These are phyloP conservation scores for Ambastaia sidthimunki DNA, from an alignment of 2,797 vertebrate species.

Conservation along the genomic window DNA sequence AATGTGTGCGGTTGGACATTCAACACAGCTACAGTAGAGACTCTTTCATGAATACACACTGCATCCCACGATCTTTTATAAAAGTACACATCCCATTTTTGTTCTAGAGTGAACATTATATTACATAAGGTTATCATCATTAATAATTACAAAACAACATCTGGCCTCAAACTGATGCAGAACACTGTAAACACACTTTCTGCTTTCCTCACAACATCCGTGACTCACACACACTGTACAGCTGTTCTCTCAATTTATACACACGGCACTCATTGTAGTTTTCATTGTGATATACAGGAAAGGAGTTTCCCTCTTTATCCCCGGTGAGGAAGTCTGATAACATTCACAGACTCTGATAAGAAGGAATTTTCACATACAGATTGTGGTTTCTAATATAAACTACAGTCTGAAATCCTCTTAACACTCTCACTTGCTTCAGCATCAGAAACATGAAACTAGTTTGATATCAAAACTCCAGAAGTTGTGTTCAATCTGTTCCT, in stretches of 20 bases:
- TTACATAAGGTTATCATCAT: background rate
- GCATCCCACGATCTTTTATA: background rate
- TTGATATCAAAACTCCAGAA: background rate
- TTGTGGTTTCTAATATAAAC: constrained; percentile 21
- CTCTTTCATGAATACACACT: background rate
- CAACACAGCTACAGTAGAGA: constrained; percentile 32
- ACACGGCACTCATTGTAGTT: constrained; percentile 1
- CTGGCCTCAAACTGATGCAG: too few relatives aligned
- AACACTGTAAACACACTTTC: too few relatives aligned
- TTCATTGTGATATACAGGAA: constrained; percentile 58
- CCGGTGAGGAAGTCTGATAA: constrained; percentile 61
- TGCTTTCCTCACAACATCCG: too few relatives aligned
- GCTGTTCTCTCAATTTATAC: background rate
- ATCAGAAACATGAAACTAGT: background rate
- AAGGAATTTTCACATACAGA: constrained; percentile 48
- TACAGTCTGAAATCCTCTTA: constrained; percentile 1
- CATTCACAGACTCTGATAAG: constrained; percentile 52
- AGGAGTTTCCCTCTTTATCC: constrained; percentile 40
- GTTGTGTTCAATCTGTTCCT: too few relatives aligned
- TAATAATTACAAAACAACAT: background rate
- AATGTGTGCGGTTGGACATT: constrained; percentile 35
- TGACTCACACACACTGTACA: background rate
- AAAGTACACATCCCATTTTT: background rate
- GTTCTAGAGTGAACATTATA: background rate
- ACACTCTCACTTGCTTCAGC: background rate